phyloP scores from a whole-genome alignment of 2,113 vertebrate genomes.

The Balaeniceps rex region DNA sequence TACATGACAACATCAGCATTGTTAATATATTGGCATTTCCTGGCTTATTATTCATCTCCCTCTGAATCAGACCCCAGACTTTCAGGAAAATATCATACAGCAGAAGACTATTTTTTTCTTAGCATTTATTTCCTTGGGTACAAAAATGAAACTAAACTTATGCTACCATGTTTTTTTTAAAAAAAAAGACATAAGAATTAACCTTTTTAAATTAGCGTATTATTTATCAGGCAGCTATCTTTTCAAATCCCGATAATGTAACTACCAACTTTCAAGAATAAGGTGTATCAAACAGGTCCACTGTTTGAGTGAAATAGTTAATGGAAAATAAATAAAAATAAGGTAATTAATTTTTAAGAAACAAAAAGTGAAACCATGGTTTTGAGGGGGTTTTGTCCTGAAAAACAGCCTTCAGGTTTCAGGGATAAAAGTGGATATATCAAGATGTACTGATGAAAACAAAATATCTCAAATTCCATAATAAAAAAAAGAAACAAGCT shows the following conservation, averaged over 20 bases:
- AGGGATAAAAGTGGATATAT: neutral
- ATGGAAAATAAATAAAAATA: neutral
- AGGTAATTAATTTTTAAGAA: neutral
- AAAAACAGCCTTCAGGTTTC: neutral
- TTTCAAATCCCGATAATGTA: neutral
- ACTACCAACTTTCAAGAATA: neutral
- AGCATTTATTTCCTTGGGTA: neutral
- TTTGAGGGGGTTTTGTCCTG: neutral
- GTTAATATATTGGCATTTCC: conserved; percentile 58
- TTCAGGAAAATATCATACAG: neutral
- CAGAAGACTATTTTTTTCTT: neutral
- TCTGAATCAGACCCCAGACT: conserved; percentile 7
- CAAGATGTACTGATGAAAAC: neutral
- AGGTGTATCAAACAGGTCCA: neutral
- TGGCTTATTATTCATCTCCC: conserved; percentile 42
- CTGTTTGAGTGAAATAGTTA: neutral
- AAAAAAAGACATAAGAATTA: neutral
- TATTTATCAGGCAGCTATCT: neutral
- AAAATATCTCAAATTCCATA: neutral
- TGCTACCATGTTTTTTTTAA: neutral
- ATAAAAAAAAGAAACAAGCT: neutral
- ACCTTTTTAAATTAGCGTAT: neutral
- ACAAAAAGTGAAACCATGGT: neutral
- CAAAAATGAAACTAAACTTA: neutral
- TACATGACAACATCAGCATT: conserved; percentile 54